These are phyloP conservation scores for Pollenia amentaria DNA, from an alignment of 2,888 invertebrate species.

Conservation along the genomic window DNA sequence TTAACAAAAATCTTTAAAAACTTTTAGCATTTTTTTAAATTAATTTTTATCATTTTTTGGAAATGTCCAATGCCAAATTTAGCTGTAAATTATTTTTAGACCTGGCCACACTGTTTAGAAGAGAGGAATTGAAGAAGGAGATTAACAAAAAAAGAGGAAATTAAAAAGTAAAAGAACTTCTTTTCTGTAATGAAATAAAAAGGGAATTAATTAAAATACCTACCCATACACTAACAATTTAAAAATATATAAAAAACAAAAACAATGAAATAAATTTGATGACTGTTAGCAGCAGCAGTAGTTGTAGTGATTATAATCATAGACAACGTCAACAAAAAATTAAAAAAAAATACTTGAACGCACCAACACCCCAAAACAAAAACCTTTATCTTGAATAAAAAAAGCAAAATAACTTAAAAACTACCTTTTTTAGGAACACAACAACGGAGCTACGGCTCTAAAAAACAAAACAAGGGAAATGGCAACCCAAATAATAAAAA, in stretches of 20 bases:
- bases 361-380: slow-evolving; percentile 66
- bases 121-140: slow-evolving; percentile 14
- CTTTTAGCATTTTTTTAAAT: too few relatives aligned
- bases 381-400: slow-evolving; percentile 44
- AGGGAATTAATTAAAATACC: slow-evolving; percentile 33
- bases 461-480: slow-evolving; percentile 23
- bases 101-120: too few relatives aligned
- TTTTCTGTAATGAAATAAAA: slow-evolving; percentile 10
- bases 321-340: slow-evolving; percentile 62
- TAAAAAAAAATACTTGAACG: slow-evolving; percentile 13
- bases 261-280: slow-evolving; percentile 28
- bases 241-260: slow-evolving; percentile 7
- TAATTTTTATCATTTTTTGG: too few relatives aligned
- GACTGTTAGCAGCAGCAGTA: slow-evolving; percentile 40
- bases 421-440: slow-evolving; percentile 50
- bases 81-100: too few relatives aligned
- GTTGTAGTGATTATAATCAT: slow-evolving; percentile 56
- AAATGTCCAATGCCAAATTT: too few relatives aligned
- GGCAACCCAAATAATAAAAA: slow-evolving; percentile 35
- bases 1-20: too few relatives aligned
- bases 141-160: slow-evolving; percentile 19
- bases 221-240: not conserved
- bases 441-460: not conserved
- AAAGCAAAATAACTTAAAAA: slow-evolving; percentile 30
- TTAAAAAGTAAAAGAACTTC: slow-evolving; percentile 34